A percentile compares a stretch with the other conserved stretches of the same genome.
These are phyloP conservation scores for Sclerurus mexicanus DNA, from an alignment of 2,113 vertebrate genomes.

Conservation along the genomic window DNA sequence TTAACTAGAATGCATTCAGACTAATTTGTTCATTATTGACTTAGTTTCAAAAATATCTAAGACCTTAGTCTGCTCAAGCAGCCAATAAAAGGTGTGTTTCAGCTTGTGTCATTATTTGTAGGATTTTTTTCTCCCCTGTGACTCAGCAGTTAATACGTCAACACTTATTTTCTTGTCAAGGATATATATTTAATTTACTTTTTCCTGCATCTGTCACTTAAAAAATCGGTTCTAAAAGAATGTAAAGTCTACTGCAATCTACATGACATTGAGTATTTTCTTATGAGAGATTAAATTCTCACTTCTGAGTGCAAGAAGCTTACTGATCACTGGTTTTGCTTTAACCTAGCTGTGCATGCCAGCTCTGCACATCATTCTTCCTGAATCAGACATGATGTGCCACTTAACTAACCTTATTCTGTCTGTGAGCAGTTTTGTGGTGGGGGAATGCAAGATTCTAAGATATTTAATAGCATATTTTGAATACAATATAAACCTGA, in stretches of 20 bases:
- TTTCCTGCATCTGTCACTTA: background rate
- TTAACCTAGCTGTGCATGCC: background rate
- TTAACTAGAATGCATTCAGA: background rate
- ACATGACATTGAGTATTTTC: background rate
- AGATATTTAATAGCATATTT: background rate
- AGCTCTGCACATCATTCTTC: background rate
- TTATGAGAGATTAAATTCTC: background rate
- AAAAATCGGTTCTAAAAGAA: background rate
- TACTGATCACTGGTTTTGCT: background rate
- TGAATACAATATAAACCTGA: background rate
- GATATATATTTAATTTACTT: background rate
- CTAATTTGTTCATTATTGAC: background rate
- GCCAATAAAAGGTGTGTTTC: background rate
- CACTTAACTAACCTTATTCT: conserved; percentile 1
- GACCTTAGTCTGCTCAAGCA: background rate
- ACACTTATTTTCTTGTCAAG: background rate
- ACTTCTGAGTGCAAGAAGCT: background rate
- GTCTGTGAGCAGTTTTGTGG: background rate
- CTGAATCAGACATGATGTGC: background rate
- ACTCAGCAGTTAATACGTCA: background rate
- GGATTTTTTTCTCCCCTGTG: background rate
- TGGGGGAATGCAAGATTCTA: background rate
- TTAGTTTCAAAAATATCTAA: background rate
- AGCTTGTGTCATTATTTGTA: background rate
- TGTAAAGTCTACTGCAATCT: background rate